Base-by-base conservation (phyloP, 2,113 vertebrate species). In the Lophius piscatorius region DNA sequence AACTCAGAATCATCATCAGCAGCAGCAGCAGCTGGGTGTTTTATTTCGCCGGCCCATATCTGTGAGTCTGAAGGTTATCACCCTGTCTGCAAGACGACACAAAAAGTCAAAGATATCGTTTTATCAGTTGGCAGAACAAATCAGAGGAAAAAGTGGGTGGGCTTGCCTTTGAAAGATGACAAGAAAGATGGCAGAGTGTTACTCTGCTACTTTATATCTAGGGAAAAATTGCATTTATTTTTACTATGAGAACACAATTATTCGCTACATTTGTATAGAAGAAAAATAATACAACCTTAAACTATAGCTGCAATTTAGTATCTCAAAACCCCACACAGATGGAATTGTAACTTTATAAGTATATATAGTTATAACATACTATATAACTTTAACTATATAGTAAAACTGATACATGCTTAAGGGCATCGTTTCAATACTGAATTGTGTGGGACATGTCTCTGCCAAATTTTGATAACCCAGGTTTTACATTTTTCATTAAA, bases 1-100 rank as follows among this genome's bases (percentile, higher is more conserved):
- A 24, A 18, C 50, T 33, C 38, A 8, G 10, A 54, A 46, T 36
- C 49, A 46, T 24, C 29, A 33, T 13, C 23, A 42, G 55, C 20
- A 16, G 14, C 44, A 58, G 14, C 44, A 58, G 35, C 26, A 16
- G 12, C 26, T 40, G 17, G 3, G 7, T 18, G 33, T 42, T 63
- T 58, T 35, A 2, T 12, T 48, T 39, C 47, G n/a, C 13, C 21
- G 18, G 18, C 20, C 18, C 40, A 38, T 7, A 41, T 34, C 33
- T 28, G 52, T 34, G 10, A 22, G 5, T n/a, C 17, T 36, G 3
- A 17, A 14, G 17, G n/a, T 50, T n/a, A 49, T 26, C 16, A 20
- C 13, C 4, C 45, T 18, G 9, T 44, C 13, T 36, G 16, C 5
- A 5, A 4, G 2, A 16, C 9, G 23, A 17, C 31, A 47, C n/a